These are phyloP conservation scores for Xenus cinereus DNA, from an alignment of 2,113 vertebrate genomes.

Conservation along the genomic window DNA sequence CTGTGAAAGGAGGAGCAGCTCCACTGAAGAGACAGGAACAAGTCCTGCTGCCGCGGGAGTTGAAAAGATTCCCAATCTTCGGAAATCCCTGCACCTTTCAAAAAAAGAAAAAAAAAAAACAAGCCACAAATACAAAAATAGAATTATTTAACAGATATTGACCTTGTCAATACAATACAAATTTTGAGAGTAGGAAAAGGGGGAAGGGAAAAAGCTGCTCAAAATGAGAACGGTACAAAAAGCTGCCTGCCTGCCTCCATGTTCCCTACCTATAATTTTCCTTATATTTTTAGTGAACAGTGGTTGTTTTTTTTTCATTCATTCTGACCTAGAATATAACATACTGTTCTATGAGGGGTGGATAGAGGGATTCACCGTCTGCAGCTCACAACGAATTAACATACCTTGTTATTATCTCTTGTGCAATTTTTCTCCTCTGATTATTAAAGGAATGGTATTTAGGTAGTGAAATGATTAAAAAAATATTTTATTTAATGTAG, in stretches of 20 bases:
- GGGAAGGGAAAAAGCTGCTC: not conserved
- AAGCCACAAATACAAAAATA: not conserved
- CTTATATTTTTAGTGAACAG: not conserved
- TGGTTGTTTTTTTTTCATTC: not conserved
- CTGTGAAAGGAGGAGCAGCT: not conserved
- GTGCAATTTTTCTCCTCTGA: not conserved
- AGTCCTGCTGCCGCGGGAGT: not conserved
- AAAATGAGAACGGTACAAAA: not conserved
- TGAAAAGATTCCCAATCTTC: not conserved
- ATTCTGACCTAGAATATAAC: not conserved
- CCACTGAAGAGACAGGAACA: not conserved
- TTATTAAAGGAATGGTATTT: not conserved
- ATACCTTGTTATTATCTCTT: not conserved
- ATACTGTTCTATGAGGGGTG: not conserved
- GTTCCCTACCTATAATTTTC: not conserved
- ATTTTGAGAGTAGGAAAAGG: not conserved
- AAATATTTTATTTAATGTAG: not conserved
- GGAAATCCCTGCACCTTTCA: not conserved
- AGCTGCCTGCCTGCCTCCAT: not conserved
- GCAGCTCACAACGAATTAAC: not conserved
- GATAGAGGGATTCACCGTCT: not conserved
- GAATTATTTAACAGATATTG: not conserved
- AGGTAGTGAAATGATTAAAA: not conserved
- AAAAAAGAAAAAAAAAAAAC: not conserved
- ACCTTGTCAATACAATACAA: not conserved